Conservation (phyloP, 2,888 invertebrate genomes). For the Oscheius sp. region DNA sequence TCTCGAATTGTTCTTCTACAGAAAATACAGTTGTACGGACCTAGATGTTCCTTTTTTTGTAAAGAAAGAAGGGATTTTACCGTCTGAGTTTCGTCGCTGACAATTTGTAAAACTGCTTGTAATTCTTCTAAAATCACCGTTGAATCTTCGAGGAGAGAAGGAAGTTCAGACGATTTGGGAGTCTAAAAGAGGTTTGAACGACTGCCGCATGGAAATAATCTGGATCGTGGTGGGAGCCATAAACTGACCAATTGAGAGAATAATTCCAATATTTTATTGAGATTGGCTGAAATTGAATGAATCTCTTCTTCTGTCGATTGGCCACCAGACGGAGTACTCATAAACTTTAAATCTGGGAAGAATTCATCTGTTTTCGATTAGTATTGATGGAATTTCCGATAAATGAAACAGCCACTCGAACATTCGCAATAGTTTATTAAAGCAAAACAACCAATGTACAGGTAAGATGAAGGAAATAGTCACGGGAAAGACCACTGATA, state of each 20-base stretch:
- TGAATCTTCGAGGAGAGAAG: slow-evolving; percentile 15
- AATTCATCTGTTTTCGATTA: background rate
- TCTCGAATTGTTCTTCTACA: slow-evolving; percentile 4
- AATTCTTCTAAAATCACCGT: slow-evolving; percentile 29
- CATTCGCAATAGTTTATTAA: slow-evolving; percentile 1
- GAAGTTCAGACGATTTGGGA: background rate
- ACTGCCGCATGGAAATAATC: background rate
- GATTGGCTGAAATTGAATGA: background rate
- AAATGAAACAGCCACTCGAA: background rate
- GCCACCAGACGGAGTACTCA: too few species aligned
- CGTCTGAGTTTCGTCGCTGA: slow-evolving; percentile 11
- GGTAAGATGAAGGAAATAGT: background rate
- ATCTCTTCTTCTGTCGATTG: slow-evolving; percentile 1
- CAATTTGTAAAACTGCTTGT: slow-evolving; percentile 25
- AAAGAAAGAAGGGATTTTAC: background rate
- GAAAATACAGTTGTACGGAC: background rate
- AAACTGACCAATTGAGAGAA: slow-evolving; percentile 4
- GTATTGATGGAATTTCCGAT: background rate
- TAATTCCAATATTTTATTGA: background rate
- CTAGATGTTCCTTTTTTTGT: background rate
- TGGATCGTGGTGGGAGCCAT: background rate
- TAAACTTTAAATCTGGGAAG: background rate
- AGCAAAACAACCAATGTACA: background rate
- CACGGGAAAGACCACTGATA: slow-evolving; percentile 36
- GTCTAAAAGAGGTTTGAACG: background rate